Evolutionary conservation across 1,140 invertebrate species (phyloP).

Genomic region (Zaprionus inermis): DNA sequence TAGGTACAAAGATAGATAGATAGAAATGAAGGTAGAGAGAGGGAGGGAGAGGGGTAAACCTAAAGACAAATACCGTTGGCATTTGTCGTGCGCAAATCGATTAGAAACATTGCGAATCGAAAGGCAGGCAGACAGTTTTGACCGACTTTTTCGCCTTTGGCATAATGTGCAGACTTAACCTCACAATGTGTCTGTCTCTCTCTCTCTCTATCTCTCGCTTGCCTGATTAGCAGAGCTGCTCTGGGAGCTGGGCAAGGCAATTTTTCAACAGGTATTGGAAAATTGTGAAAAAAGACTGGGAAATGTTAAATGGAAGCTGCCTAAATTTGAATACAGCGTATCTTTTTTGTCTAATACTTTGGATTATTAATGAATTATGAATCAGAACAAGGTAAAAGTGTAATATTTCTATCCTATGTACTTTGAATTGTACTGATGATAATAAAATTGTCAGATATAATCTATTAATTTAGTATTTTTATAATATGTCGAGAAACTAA

Average conservation of each 20-base stretch:
- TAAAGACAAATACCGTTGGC: constrained; percentile 48
- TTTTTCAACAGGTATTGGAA: neutral
- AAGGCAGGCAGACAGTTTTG: constrained; percentile 42
- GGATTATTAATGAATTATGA: too few species aligned
- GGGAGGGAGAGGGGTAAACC: neutral
- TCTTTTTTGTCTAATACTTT: too few species aligned
- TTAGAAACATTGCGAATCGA: constrained; percentile 34
- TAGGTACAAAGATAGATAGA: neutral
- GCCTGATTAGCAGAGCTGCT: constrained; percentile 27
- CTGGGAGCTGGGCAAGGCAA: neutral
- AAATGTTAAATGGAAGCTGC: neutral
- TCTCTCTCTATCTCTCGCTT: neutral
- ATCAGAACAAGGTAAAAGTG: too few species aligned
- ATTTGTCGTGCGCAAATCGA: constrained; percentile 52
- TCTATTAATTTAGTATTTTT: too few species aligned
- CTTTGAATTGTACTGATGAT: too few species aligned
- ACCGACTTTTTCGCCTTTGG: constrained; percentile 50
- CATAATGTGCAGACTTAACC: constrained; percentile 37
- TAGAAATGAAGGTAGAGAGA: neutral
- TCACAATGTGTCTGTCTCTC: constrained; percentile 1
- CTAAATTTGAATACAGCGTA: neutral
- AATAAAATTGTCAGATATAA: too few species aligned
- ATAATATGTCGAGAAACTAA: too few species aligned
- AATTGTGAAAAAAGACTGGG: neutral
- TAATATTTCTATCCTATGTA: too few species aligned